These are phyloP conservation scores for Baronia brevicornis DNA, from an alignment of 2,888 invertebrate species.

Conservation along the genomic window DNA sequence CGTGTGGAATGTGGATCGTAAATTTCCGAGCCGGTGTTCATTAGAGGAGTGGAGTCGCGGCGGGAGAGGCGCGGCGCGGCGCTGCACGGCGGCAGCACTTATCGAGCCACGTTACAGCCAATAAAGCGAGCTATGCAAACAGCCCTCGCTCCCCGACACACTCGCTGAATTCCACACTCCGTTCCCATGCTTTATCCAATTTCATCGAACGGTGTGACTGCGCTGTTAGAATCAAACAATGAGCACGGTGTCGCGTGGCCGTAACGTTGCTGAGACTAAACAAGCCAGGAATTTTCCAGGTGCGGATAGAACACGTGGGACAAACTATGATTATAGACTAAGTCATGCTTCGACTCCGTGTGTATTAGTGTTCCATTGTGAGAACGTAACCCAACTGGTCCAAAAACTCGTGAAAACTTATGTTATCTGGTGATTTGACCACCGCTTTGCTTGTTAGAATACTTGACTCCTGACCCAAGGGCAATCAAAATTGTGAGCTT, in stretches of 20 bases:
- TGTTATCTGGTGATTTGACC: too few species aligned
- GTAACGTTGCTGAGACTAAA: constrained; percentile 47
- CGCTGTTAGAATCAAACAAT: constrained; percentile 62
- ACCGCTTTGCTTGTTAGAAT: too few species aligned
- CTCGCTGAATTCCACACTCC: constrained; percentile 57
- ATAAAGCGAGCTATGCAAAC: constrained; percentile 73
- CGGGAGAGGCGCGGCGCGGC: constrained; percentile 28
- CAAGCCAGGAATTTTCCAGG: constrained; percentile 47
- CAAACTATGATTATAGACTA: too few species aligned
- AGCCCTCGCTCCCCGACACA: constrained; percentile 44
- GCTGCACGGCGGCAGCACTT: constrained; percentile 32
- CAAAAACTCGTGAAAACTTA: too few species aligned
- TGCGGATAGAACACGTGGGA: constrained; percentile 30
- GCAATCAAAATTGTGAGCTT: too few species aligned
- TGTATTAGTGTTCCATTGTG: too few species aligned
- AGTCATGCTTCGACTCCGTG: too few species aligned
- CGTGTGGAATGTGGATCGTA: constrained; percentile 47
- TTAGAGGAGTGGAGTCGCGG: constrained; percentile 48
- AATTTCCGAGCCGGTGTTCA: constrained; percentile 45
- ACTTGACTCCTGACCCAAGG: too few species aligned
- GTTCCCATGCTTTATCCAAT: constrained; percentile 74
- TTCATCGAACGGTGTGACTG: constrained; percentile 61
- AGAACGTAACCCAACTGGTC: too few species aligned
- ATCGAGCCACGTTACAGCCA: constrained; percentile 59
- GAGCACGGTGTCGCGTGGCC: constrained; percentile 55